Evolutionary conservation across 2,113 vertebrate species (phyloP).

Genomic region (Pampusana beccarii): DNA sequence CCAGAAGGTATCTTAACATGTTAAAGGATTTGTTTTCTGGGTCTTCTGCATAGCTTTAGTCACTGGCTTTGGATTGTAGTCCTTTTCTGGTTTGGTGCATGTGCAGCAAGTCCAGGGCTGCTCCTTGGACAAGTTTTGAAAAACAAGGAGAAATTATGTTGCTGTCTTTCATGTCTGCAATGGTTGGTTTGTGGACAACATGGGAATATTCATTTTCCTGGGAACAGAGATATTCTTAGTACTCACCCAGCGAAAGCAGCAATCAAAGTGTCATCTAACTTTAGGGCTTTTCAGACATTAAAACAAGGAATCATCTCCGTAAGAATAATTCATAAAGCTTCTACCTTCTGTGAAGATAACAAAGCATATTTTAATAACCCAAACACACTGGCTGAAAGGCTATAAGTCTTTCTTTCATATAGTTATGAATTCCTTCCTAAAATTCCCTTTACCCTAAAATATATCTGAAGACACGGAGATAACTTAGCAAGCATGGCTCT

Average conservation of each 20-base stretch:
- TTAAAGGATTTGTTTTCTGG: background rate
- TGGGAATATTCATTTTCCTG: background rate
- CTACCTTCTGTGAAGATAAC: conserved; percentile 34
- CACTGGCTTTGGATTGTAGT: background rate
- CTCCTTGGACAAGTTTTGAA: background rate
- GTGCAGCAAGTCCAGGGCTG: background rate
- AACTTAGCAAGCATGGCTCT: background rate
- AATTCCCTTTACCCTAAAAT: background rate
- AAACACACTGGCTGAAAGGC: background rate
- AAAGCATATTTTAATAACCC: conserved; percentile 57
- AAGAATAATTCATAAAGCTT: conserved; percentile 34
- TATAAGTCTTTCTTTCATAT: background rate
- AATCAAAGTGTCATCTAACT: conserved; percentile 29
- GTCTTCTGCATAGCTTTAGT: background rate
- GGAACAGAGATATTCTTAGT: background rate
- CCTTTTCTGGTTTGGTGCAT: background rate
- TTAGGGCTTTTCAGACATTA: conserved; percentile 6
- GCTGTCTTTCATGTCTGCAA: background rate
- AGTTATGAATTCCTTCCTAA: conserved; percentile 10
- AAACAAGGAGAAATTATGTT: background rate
- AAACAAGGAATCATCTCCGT: background rate
- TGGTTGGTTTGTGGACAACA: background rate
- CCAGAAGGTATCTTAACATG: background rate
- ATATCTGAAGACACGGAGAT: background rate
- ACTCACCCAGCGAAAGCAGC: background rate